phyloP scores from a whole-genome alignment of 2,888 invertebrate genomes.

The Trachelus stipa region DNA sequence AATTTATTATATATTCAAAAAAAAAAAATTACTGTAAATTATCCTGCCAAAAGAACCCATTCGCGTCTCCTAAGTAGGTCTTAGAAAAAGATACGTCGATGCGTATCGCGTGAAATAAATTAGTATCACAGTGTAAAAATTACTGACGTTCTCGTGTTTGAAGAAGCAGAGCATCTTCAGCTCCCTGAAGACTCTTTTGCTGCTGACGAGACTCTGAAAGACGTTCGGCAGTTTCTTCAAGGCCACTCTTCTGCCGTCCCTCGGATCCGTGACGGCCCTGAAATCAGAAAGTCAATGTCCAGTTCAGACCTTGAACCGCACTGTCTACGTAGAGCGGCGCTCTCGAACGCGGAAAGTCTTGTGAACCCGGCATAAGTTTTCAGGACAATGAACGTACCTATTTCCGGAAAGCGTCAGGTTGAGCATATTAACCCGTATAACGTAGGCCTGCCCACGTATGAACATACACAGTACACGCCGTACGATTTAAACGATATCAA shows the following conservation, averaged over 20 bases:
- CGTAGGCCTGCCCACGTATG: too few species aligned
- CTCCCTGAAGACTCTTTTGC: slow-evolving; percentile 98
- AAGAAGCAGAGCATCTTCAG: slow-evolving; percentile 99
- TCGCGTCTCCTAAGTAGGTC: neutral
- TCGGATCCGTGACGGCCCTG: slow-evolving; percentile 99
- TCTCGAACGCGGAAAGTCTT: neutral
- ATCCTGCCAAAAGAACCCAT: neutral
- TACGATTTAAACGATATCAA: neutral
- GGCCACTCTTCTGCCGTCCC: slow-evolving; percentile 97
- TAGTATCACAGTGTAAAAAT: neutral
- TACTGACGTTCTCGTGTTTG: slow-evolving; percentile 99
- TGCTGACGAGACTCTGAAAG: slow-evolving; percentile 99
- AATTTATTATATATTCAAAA: neutral
- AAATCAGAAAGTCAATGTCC: slow-evolving; percentile 62
- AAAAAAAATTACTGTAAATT: neutral
- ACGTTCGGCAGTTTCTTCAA: slow-evolving; percentile 99
- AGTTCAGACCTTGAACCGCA: neutral
- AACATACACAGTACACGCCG: too few species aligned
- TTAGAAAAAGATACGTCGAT: neutral
- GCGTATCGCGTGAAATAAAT: neutral
- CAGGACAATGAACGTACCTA: neutral
- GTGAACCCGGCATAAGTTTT: neutral
- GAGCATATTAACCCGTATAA: neutral
- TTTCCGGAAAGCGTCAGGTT: neutral
- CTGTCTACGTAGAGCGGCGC: neutral